Conservation (phyloP, 1,140 invertebrate species). For the Anthonomus grandis region DNA sequence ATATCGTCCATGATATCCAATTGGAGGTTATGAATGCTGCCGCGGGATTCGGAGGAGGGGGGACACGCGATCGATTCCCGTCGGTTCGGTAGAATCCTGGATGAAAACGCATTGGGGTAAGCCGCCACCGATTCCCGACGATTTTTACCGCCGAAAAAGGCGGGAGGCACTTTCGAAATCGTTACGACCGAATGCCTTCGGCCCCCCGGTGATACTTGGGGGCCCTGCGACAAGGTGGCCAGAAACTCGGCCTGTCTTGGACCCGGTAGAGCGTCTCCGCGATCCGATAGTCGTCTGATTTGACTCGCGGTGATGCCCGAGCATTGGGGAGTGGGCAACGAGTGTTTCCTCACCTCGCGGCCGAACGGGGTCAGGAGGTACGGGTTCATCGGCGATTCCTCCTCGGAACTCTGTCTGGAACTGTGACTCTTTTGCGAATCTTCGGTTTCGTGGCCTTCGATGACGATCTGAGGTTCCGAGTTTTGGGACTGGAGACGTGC, state of each 20-base stretch:
- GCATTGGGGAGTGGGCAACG: slow-evolving; percentile 75
- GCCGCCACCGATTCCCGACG: slow-evolving; percentile 76
- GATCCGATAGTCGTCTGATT: slow-evolving; percentile 73
- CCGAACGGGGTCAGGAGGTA: slow-evolving; percentile 74
- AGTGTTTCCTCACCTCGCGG: slow-evolving; percentile 69
- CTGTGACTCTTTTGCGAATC: slow-evolving; percentile 45
- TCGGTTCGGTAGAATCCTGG: slow-evolving; percentile 46
- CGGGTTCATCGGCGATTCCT: slow-evolving; percentile 73
- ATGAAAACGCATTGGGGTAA: slow-evolving; percentile 54
- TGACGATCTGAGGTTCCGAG: slow-evolving; percentile 73
- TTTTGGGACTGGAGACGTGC: slow-evolving; percentile 51
- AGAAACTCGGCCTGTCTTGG: slow-evolving; percentile 73
- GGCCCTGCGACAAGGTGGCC: slow-evolving; percentile 70
- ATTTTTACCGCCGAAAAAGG: slow-evolving; percentile 71
- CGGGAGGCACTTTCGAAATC: slow-evolving; percentile 71
- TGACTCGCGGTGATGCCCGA: slow-evolving; percentile 81
- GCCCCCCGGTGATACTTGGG: slow-evolving; percentile 66
- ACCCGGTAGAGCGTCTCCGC: slow-evolving; percentile 67
- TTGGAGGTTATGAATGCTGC: slow-evolving; percentile 76
- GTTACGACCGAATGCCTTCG: slow-evolving; percentile 79
- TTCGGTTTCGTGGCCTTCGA: slow-evolving; percentile 68
- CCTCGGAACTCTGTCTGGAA: slow-evolving; percentile 61
- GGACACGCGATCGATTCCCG: slow-evolving; percentile 56
- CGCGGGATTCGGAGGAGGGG: slow-evolving; percentile 63
- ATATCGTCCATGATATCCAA: slow-evolving; percentile 86